phyloP scores from a whole-genome alignment of 2,113 vertebrate species.

The Willisornis vidua region DNA sequence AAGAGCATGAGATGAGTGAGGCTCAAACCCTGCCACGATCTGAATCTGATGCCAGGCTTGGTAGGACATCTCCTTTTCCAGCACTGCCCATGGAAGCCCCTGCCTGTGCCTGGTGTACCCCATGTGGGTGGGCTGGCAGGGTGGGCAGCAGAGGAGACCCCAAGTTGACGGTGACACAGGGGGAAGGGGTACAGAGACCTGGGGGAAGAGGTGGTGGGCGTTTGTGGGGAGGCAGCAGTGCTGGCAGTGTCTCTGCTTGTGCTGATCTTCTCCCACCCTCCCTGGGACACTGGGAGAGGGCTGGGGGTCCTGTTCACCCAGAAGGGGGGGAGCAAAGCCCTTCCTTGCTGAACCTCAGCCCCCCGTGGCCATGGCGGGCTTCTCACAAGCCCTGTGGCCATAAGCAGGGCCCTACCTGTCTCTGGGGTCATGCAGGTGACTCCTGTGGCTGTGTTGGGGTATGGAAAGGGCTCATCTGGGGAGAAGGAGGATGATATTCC shows the following conservation, averaged over 20 bases:
- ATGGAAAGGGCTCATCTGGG: fast-evolving
- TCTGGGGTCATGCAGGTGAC: neutral
- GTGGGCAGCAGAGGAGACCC: neutral
- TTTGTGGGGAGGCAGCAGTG: neutral
- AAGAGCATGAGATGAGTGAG: neutral
- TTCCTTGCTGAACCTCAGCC: fast-evolving
- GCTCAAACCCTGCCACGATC: neutral
- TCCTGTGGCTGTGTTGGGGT: fast-evolving
- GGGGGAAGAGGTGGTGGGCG: neutral
- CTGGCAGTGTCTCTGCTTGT: fast-evolving
- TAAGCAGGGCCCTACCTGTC: neutral
- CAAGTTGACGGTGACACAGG: neutral
- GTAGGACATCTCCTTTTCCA: fast-evolving
- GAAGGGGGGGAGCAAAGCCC: neutral
- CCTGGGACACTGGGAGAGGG: neutral
- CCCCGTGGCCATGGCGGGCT: neutral
- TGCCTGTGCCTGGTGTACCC: neutral
- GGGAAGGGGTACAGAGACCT: fast-evolving
- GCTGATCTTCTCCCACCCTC: neutral
- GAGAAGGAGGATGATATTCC: neutral
- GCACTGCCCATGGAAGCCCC: neutral
- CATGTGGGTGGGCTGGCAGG: neutral
- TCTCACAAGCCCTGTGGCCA: neutral
- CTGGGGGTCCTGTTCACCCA: neutral
- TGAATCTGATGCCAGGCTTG: fast-evolving